Base-by-base conservation (phyloP, 2,797 vertebrate genomes). In the Momotus momota region DNA sequence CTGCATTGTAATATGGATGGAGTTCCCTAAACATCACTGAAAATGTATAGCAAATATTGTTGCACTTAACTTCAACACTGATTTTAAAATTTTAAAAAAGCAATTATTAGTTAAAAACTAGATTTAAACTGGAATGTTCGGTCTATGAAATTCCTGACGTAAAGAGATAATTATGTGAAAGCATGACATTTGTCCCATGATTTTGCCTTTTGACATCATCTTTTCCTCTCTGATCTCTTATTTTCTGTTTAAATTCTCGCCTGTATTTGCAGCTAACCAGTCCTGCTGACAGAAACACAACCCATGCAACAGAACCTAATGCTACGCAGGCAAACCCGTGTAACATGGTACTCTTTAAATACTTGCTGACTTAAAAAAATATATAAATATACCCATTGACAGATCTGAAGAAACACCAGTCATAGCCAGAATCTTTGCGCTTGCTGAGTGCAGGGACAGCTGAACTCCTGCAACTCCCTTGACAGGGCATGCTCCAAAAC, bases 251-350 rank as follows among this genome's bases (percentile, higher is more conserved):
- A 51, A 82, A 48, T 55, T 73, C 26, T 43, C 40, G 22, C 29
- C 45, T 80, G 6, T 11, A 66, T 67, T 80, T 89, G 14, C 48
- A 62, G 43, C 46, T 72, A 80, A 66, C 7, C 7, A 27, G 45
- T 57, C 14, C 38, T 77, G 6, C 52, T 75, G 17, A 31, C 29
- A 85, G 46, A 91, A 89, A 70, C 17, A 43, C n/a, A 45, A 31
- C 3, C 60, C 9, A 6, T 35, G 40, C 43, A 65, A 35, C 22
- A 45, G 16, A 64, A 58, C 33, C 26, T 70, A 57, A 81, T 75
- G 9, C 31, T n/a, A 20, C 4, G 4, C 11, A 38, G 27, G 38
- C 25, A 21, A 12, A 33, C 9, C 8, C 0, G 0, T 31, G 18
- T 49, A 86, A 75, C 25, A 17, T 1, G 3, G 29, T 46, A 51